Base-by-base conservation (phyloP, 1,140 invertebrate genomes). In the Trachymyrmex septentrionalis region DNA sequence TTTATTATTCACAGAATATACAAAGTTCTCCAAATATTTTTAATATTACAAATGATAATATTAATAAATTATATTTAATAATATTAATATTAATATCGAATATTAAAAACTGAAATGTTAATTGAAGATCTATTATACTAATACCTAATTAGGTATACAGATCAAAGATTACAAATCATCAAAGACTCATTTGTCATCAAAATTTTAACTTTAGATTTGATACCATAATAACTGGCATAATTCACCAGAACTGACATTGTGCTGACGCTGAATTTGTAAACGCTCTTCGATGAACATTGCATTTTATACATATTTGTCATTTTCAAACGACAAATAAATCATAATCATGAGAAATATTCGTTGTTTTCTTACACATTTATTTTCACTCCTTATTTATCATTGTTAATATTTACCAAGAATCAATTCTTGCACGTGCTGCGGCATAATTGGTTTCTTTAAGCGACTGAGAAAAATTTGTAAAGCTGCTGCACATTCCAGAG, bases 391-490 rank as follows among this genome's bases (percentile, higher is more conserved):
- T 53, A 50, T 57, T 21, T 38, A 38, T 55, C 19, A n/a, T 84
- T 66, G 7, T 61, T 50, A 66, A 76, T 34, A 81, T 24, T 88
- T 92, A 96, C 95, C 95, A 27, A 96, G 91, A 0, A 95, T 94
- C 66, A 96, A 88, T 24, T 94, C 90, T 85, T 96, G 95, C 3
- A 96, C 94, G 38, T 94, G 89, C 7, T 77, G 85, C 0, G 95
- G 95, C 67, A 96, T 92, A 34, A 96, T 89, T 2, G 95, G 95
- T 76, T 94, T 93, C 50, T 94, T 95, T 27, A 96, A 75, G 61
- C 89, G 92, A 19, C 89, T 91, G 2, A 96, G 80, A 85, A 93
- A 96, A 21, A 92, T 90, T 75, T 94, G 94, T 16, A 96, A 90
- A 9, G 95, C 95, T 6, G 94, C 93, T 0, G 95, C 94, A 24